phyloP scores from a whole-genome alignment of 2,113 vertebrate species.

The Sakesphorus luctuosus region DNA sequence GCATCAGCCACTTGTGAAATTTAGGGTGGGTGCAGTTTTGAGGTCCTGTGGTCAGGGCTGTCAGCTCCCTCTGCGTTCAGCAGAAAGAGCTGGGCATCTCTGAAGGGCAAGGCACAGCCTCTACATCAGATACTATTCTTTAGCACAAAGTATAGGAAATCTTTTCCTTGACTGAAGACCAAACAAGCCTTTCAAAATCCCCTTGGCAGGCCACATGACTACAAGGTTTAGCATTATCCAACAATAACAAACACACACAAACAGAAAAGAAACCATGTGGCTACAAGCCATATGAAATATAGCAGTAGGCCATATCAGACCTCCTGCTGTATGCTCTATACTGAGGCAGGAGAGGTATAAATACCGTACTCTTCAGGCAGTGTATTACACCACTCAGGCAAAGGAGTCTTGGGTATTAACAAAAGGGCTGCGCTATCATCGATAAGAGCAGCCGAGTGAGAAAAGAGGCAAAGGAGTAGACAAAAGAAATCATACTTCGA shows the following conservation, averaged over 20 bases:
- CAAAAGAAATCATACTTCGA: neutral
- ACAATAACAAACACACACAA: conserved; percentile 14
- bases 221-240: conserved; percentile 14
- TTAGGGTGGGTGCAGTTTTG: neutral
- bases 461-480: conserved; percentile 1
- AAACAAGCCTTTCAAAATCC: conserved; percentile 31
- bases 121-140: neutral
- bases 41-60: neutral
- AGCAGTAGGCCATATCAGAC: neutral
- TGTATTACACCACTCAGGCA: neutral
- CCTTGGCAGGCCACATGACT: neutral
- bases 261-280: neutral
- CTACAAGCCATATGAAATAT: neutral
- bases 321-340: neutral
- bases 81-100: neutral
- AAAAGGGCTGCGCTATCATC: neutral
- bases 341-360: conserved; percentile 24
- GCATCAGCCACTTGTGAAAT: accelerated
- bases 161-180: conserved; percentile 1
- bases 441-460: neutral
- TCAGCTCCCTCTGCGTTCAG: neutral
- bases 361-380: neutral
- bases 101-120: neutral
- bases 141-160: neutral
- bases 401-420: conserved; percentile 3